A percentile compares a stretch with the other conserved stretches of the same genome.
phyloP scores from a whole-genome alignment of 2,888 invertebrate genomes.

The Spisula solida region DNA sequence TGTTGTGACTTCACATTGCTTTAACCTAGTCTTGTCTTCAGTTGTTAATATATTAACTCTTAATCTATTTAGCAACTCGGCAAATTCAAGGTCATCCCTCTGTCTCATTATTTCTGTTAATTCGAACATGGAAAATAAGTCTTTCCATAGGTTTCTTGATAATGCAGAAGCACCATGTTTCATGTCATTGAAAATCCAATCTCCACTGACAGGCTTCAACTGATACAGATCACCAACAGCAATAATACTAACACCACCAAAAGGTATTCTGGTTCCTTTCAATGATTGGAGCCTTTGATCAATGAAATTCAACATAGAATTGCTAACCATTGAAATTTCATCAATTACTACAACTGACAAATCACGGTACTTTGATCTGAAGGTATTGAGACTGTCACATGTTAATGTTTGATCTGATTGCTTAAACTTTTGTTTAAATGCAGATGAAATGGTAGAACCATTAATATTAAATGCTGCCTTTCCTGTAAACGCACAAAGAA shows the following conservation, averaged over 20 bases:
- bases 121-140: conserved; percentile 29
- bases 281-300: background rate
- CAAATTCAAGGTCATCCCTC: conserved; percentile 32
- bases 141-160: conserved; percentile 29
- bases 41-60: no score
- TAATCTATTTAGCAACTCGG: no score
- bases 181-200: conserved; percentile 26
- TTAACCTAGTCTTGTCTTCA: no score
- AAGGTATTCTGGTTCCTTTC: background rate
- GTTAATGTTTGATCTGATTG: conserved; percentile 43
- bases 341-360: conserved; percentile 64
- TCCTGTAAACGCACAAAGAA: conserved; percentile 68
- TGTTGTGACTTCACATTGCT: no score
- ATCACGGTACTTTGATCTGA: conserved; percentile 43
- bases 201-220: background rate
- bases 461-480: conserved; percentile 64
- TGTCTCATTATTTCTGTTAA: conserved; percentile 46
- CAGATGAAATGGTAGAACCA: conserved; percentile 61
- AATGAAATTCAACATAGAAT: background rate
- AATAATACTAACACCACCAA: conserved; percentile 31
- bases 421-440: conserved; percentile 49
- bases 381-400: conserved; percentile 51
- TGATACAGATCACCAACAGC: conserved; percentile 29
- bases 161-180: background rate
- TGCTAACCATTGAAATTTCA: conserved; percentile 35